Evolutionary conservation across 2,113 vertebrate genomes (phyloP).

Genomic region (Alectura lathami): DNA sequence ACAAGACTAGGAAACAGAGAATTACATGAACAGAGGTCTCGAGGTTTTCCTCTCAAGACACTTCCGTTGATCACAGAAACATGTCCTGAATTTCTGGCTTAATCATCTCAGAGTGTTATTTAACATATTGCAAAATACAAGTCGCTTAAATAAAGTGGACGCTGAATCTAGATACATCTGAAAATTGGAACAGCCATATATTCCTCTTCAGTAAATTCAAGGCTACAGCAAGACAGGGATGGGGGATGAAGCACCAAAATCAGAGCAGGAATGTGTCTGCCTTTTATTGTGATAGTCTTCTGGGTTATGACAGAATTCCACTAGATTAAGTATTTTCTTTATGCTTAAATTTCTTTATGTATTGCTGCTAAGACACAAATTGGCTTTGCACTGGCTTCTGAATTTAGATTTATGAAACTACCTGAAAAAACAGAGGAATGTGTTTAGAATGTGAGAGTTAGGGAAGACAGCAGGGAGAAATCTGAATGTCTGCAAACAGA

Average conservation of each 20-base stretch:
- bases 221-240: background rate
- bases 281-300: background rate
- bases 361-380: background rate
- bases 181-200: background rate
- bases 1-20: background rate
- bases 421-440: background rate
- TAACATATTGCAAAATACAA: conserved; percentile 18
- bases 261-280: background rate
- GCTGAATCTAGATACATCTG: background rate
- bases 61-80: background rate
- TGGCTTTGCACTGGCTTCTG: background rate
- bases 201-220: conserved; percentile 28
- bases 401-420: background rate
- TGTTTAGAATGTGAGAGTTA: background rate
- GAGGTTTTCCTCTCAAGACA: background rate
- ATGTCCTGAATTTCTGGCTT: background rate
- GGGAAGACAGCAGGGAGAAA: background rate
- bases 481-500: background rate
- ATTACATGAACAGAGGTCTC: background rate
- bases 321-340: background rate
- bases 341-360: background rate
- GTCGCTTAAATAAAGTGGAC: background rate
- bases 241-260: background rate
- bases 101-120: background rate
- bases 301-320: background rate